Percentiles rank a stretch among this genome's conserved stretches.
Evolutionary conservation across 2,888 invertebrate genomes (phyloP).

Genomic region (Drosophila tripunctata): DNA sequence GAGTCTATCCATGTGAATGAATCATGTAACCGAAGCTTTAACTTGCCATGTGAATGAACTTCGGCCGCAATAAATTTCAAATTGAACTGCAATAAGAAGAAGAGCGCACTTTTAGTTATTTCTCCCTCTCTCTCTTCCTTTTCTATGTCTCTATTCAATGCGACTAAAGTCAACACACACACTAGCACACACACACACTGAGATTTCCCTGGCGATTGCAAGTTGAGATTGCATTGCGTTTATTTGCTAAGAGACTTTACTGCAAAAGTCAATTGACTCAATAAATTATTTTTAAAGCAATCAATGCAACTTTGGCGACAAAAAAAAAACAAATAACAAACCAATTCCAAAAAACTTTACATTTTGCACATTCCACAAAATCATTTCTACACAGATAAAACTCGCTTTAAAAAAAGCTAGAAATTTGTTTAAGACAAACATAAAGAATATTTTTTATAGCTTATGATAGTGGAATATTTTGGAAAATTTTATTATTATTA

Average conservation of each 20-base stretch:
- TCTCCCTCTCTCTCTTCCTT: conserved; percentile 9
- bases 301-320: conserved; percentile 71
- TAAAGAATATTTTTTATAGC: no score
- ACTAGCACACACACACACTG: conserved; percentile 25
- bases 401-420: no score
- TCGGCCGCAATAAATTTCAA: conserved; percentile 77
- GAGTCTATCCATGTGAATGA: conserved; percentile 58
- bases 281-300: conserved; percentile 81
- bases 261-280: conserved; percentile 80
- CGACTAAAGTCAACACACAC: conserved; percentile 56
- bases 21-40: conserved; percentile 72
- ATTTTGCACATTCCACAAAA: conserved; percentile 13
- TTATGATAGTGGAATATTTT: no score
- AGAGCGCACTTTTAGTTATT: conserved; percentile 44
- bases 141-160: neutral
- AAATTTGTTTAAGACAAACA: no score
- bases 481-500: no score
- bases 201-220: conserved; percentile 52
- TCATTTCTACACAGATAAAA: no score
- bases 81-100: conserved; percentile 65
- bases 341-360: conserved; percentile 52
- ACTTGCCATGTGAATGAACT: conserved; percentile 77
- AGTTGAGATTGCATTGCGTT: conserved; percentile 74
- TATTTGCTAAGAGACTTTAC: conserved; percentile 72
- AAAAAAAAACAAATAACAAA: conserved; percentile 31